Evolutionary conservation across 2,113 vertebrate species (phyloP).

Genomic region (Collichthys lucidus): DNA sequence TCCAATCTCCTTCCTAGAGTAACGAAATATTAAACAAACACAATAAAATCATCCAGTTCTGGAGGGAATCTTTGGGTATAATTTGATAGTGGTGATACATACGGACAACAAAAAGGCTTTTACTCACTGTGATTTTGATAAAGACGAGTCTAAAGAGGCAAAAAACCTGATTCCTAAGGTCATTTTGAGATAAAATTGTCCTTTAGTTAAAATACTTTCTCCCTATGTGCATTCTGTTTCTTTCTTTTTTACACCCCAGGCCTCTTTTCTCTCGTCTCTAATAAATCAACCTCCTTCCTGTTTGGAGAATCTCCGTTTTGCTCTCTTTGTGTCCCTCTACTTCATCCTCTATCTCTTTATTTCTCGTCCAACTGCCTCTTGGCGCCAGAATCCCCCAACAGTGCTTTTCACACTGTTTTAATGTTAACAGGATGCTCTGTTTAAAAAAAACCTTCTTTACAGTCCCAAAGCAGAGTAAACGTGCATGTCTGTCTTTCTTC

Average conservation of each 20-base stretch:
- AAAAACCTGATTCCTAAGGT: too few species aligned
- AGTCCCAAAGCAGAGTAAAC: conserved; percentile 32
- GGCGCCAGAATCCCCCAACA: conserved; percentile 23
- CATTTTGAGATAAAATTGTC: background rate
- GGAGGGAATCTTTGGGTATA: background rate
- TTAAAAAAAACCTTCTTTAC: conserved; percentile 10
- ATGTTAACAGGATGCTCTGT: conserved; percentile 59
- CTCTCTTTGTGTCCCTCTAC: conserved; percentile 7
- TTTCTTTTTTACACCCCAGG: background rate
- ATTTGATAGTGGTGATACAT: background rate
- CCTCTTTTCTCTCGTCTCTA: conserved; percentile 22
- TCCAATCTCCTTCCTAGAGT: background rate
- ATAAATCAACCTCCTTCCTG: conserved; percentile 60
- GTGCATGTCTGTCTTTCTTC: conserved; percentile 56
- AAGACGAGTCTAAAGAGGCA: too few species aligned
- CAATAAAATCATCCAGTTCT: background rate
- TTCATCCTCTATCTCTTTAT: conserved; percentile 16
- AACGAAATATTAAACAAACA: background rate
- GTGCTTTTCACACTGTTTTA: conserved; percentile 52
- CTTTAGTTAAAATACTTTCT: conserved; percentile 16
- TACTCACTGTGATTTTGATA: too few species aligned
- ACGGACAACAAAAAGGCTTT: too few species aligned
- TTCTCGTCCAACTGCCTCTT: conserved; percentile 22
- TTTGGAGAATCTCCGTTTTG: conserved; percentile 42
- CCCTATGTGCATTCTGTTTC: conserved; percentile 8